Evolutionary conservation across 2,797 vertebrate species (phyloP).

Genomic region (Oreochromis mossambicus): DNA sequence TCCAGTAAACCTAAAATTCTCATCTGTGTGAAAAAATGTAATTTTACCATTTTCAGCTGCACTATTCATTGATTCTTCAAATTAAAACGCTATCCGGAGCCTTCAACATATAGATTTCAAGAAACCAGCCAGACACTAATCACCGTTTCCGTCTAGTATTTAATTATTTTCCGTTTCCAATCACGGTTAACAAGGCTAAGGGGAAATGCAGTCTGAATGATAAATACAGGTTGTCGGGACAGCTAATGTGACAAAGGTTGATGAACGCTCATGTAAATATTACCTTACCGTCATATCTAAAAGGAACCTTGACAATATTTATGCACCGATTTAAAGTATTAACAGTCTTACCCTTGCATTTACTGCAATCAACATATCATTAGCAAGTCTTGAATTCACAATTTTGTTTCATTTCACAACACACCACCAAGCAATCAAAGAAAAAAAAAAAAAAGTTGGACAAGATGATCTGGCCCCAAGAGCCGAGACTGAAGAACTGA

Average conservation of each 20-base stretch:
- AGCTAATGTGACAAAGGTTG: background rate
- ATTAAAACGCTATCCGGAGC: background rate
- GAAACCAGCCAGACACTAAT: background rate
- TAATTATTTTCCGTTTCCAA: background rate
- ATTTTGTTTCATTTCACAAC: background rate
- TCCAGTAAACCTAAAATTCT: background rate
- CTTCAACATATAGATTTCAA: background rate
- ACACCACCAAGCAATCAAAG: background rate
- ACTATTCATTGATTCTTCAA: background rate
- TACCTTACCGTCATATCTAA: background rate
- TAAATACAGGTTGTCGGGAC: constrained; percentile 7
- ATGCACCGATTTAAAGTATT: background rate
- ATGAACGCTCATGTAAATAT: background rate
- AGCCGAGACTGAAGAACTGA: constrained; percentile 8
- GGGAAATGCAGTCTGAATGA: constrained; percentile 13
- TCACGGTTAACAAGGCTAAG: background rate
- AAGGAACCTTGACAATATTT: background rate
- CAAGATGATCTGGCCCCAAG: background rate
- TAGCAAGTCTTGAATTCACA: background rate
- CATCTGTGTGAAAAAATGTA: background rate
- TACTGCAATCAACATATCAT: background rate
- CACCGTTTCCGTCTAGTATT: background rate
- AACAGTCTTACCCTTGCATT: background rate
- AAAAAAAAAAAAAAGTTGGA: fast-evolving
- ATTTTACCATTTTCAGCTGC: background rate